Conservation (phyloP, 2,797 vertebrate genomes). For the Orientallactaga sibirica region DNA sequence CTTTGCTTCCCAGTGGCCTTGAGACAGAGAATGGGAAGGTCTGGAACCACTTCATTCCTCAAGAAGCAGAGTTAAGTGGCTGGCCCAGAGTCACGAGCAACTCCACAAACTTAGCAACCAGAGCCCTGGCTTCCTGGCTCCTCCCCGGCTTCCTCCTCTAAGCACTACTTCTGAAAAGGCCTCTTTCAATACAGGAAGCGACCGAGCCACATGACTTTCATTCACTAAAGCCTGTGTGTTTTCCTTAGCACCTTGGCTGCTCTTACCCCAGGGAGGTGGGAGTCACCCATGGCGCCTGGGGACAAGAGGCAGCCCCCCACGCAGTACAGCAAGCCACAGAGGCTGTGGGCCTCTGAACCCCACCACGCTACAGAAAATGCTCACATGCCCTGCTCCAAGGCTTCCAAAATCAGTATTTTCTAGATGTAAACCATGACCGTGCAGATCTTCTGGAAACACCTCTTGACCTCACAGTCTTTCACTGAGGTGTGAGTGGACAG, state of each 20-base stretch:
- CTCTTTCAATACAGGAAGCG: constrained; percentile 78
- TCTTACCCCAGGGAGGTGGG: constrained; percentile 27
- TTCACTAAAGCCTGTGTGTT: constrained; percentile 73
- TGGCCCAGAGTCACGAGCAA: background rate
- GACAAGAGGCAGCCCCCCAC: background rate
- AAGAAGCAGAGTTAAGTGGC: background rate
- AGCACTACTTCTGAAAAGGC: constrained; percentile 71
- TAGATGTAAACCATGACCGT: background rate
- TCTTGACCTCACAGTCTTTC: background rate
- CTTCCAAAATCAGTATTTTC: background rate
- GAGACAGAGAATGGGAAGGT: background rate
- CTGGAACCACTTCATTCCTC: constrained; percentile 38
- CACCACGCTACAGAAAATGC: background rate
- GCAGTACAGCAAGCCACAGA: background rate
- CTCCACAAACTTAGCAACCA: constrained; percentile 55
- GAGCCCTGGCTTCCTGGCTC: constrained; percentile 72
- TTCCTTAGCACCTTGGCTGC: constrained; percentile 57
- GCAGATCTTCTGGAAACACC: background rate
- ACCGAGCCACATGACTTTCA: constrained; percentile 74
- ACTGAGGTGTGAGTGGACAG: background rate
- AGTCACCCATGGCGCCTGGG: background rate
- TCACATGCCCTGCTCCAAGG: background rate
- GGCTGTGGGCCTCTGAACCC: background rate
- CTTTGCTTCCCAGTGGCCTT: background rate
- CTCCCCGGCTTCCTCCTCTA: constrained; percentile 61